Percentiles rank a stretch among this genome's conserved stretches.
These are phyloP conservation scores for Acanthis flammea DNA, from an alignment of 2,797 vertebrate species.

Conservation along the genomic window DNA sequence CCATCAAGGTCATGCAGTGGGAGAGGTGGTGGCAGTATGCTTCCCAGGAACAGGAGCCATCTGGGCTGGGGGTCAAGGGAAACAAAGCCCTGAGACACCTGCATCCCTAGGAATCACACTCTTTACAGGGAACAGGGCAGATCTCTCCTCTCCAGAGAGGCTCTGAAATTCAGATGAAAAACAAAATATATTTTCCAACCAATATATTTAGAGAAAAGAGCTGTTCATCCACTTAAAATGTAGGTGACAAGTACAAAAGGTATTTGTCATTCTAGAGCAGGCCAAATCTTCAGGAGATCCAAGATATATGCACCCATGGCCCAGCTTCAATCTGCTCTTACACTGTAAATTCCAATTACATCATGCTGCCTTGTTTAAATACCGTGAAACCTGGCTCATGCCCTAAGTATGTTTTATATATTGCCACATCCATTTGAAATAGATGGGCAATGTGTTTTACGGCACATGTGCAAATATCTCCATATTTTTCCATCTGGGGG, in stretches of 20 bases:
- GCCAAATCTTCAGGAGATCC: slow-evolving; percentile 39
- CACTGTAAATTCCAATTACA: slow-evolving; percentile 66
- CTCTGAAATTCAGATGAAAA: slow-evolving; percentile 4
- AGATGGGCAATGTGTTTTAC: slow-evolving; percentile 59
- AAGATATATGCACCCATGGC: slow-evolving; percentile 13
- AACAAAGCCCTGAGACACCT: not conserved
- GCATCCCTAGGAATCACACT: not conserved
- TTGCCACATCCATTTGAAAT: slow-evolving; percentile 62
- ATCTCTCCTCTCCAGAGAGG: not conserved
- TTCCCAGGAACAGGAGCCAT: not conserved
- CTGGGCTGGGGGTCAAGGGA: fast-evolving
- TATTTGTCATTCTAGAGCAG: slow-evolving; percentile 31
- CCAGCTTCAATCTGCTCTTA: slow-evolving; percentile 42
- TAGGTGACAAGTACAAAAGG: slow-evolving; percentile 59
- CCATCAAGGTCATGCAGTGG: fast-evolving
- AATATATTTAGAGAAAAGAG: slow-evolving; percentile 1
- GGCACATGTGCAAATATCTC: slow-evolving; percentile 59
- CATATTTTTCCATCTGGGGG: slow-evolving; percentile 60
- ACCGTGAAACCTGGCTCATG: slow-evolving; percentile 58
- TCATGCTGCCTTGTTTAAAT: slow-evolving; percentile 65
- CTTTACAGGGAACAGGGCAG: not conserved
- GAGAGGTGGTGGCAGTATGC: not conserved
- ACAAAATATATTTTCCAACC: not conserved
- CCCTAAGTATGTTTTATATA: slow-evolving; percentile 51
- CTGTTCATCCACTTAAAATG: slow-evolving; percentile 52